Evolutionary conservation across 2,113 vertebrate genomes (phyloP).

Genomic region (Centropus bengalensis): DNA sequence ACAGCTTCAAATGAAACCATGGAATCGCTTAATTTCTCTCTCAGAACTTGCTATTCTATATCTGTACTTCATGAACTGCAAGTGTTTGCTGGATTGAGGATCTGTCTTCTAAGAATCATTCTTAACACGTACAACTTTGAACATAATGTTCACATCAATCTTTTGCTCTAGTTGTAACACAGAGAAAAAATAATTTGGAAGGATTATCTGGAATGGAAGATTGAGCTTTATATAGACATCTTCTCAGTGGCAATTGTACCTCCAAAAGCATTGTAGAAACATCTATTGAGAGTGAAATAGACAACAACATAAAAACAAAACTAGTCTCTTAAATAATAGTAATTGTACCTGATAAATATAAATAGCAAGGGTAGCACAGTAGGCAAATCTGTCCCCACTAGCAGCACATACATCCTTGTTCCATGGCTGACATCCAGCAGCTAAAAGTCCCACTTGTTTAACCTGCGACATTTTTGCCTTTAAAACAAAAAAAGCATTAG

Average conservation of each 20-base stretch:
- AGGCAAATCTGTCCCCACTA: conserved; percentile 92
- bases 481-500: conserved; percentile 33
- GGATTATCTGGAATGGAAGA: not conserved
- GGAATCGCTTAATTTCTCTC: not conserved
- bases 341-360: conserved; percentile 94
- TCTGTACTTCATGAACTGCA: not conserved
- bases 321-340: not conserved
- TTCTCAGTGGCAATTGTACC: not conserved
- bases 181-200: not conserved
- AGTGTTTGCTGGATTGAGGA: not conserved
- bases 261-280: not conserved
- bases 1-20: not conserved
- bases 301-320: not conserved
- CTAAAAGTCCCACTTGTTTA: conserved; percentile 93
- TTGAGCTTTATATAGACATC: not conserved
- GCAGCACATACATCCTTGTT: conserved; percentile 97
- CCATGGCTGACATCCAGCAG: conserved; percentile 97
- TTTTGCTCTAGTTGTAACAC: not conserved
- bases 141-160: not conserved
- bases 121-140: not conserved
- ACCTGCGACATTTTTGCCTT: conserved; percentile 92
- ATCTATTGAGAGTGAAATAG: not conserved
- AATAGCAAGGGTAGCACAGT: conserved; percentile 95
- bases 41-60: not conserved
- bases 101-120: not conserved